Conservation (phyloP, 2,113 vertebrate genomes). For the Chitala chitala region DNA sequence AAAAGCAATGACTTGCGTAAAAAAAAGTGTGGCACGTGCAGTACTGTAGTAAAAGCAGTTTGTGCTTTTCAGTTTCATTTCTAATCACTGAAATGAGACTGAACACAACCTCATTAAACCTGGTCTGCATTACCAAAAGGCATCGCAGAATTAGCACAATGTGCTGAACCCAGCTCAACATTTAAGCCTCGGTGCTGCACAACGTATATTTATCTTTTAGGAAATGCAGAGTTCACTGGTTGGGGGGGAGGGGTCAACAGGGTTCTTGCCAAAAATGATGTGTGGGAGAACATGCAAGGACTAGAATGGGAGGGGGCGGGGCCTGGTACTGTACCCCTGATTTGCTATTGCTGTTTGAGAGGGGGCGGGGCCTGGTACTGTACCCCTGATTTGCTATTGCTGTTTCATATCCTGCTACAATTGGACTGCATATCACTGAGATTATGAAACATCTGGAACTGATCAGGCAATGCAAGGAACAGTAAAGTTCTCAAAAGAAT, state of each 20-base stretch:
- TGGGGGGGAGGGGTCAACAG: background rate
- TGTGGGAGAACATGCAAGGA: conserved; percentile 6
- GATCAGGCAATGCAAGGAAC: too few species aligned
- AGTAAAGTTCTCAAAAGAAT: too few species aligned
- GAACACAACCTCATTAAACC: background rate
- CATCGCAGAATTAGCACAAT: too few species aligned
- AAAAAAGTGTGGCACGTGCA: background rate
- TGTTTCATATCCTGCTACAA: conserved; percentile 39
- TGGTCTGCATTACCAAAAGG: conserved; percentile 1
- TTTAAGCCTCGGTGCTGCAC: too few species aligned
- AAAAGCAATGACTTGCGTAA: background rate
- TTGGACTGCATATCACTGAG: conserved; percentile 1
- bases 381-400: conserved; percentile 35
- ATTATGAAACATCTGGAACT: background rate
- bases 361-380: background rate
- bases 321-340: background rate
- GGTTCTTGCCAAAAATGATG: too few species aligned
- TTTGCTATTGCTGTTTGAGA: conserved; percentile 8
- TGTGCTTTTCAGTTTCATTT: too few species aligned
- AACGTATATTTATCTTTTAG: too few species aligned
- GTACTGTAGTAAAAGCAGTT: too few species aligned
- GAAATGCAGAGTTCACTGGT: background rate
- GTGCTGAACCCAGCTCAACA: too few species aligned
- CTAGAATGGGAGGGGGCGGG: background rate
- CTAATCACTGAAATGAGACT: too few species aligned